These are phyloP conservation scores for Butorides virescens DNA, from an alignment of 2,113 vertebrate genomes.

Conservation along the genomic window DNA sequence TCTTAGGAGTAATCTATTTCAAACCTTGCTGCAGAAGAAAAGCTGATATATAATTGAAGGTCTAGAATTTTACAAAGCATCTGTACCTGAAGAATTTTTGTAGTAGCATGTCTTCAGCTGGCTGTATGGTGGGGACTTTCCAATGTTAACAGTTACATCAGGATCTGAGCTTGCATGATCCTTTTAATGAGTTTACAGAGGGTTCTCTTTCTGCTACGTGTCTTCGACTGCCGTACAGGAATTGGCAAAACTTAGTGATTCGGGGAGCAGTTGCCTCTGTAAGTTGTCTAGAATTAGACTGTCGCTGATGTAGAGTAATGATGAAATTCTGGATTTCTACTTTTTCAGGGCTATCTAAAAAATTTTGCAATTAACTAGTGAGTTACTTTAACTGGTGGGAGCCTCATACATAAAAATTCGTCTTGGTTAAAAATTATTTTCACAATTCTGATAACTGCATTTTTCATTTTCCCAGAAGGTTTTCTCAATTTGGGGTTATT, in stretches of 20 bases:
- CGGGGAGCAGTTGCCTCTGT: neutral
- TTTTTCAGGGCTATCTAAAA: neutral
- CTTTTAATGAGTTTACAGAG: neutral
- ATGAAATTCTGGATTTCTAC: neutral
- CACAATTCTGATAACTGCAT: neutral
- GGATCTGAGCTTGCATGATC: neutral
- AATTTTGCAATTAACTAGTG: neutral
- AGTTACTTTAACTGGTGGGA: neutral
- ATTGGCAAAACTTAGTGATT: neutral
- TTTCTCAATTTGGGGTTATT: neutral
- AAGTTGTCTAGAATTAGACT: neutral
- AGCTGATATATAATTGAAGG: neutral
- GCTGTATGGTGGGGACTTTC: neutral
- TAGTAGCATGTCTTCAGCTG: neutral
- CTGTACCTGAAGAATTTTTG: neutral
- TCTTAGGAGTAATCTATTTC: neutral
- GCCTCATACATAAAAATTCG: neutral
- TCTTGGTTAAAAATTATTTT: neutral
- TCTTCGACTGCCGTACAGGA: neutral
- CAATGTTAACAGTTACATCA: neutral
- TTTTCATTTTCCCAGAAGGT: neutral
- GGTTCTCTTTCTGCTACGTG: fast-evolving
- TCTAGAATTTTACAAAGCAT: neutral
- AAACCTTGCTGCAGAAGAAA: neutral
- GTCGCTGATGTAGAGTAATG: neutral